Base-by-base conservation (phyloP, 2,113 vertebrate species). In the Ctenodactylus gundi region DNA sequence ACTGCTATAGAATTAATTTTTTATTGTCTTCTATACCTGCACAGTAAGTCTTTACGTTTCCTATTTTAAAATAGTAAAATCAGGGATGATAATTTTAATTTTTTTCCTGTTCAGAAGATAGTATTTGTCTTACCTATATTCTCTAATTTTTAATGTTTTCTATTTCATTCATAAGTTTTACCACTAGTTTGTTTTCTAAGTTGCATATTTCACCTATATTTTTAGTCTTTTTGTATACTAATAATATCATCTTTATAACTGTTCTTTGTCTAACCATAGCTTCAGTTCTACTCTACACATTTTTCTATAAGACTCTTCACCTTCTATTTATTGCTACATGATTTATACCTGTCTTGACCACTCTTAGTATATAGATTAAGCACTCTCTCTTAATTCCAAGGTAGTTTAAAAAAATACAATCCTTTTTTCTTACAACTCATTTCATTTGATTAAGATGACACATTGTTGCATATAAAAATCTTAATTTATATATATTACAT, bases 201-300 rank as follows among this genome's bases (percentile, higher is more conserved):
- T 23, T 95, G 49, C 65, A 20, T 55, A 91, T 58, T 86, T 82
- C n/a, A 80, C 10, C 58, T 20, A 55, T 11, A 62, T 25, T 89
- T 96, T 27, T 76, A 36, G 75, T 31, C 51, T 92, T 86, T 67
- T 73, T 39, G 84, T 87, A 81, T 27, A 70, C 39, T 72, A 94
- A 86, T 78, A 72, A 58, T 90, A 92, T 18, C 65, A 88, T 65
- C 58, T n/a, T n/a, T 51, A 8, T 51, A 36, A 64, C 39, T 83
- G 83, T 15, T 75, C 3, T 68, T 78, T 90, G 67, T 41, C 7
- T 62, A 34, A 85, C 25, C 21, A 75, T 13, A 53, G 27, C 31
- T 78, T 67, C 44, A 70, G 21, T 72, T 90, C 39, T 82, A 49
- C 4, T 92, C 76, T 58, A 62, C 11, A 73, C 18, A 80, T 53